Base-by-base conservation (phyloP, 1,140 invertebrate genomes). In the Trachymyrmex cornetzi region DNA sequence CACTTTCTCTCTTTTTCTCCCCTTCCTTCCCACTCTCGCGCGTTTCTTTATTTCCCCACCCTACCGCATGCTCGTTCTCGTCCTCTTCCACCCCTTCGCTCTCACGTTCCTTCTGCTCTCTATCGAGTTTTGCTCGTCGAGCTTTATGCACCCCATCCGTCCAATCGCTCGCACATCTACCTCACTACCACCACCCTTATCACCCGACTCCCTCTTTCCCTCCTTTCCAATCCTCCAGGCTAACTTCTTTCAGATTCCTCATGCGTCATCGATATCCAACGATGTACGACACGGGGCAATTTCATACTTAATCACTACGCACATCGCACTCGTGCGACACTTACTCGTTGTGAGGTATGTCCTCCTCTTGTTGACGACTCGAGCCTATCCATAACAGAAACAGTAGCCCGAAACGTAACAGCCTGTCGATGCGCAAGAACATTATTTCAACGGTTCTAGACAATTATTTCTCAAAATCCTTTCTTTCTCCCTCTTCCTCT, bases 291-390 rank as follows among this genome's bases (percentile, higher is more conserved):
- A 44, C 4, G 11, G 19, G 50, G 30, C n/a, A 16, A 67, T 57
- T 81, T 44, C 16, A 81, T 55, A 9, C 55, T 27, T 63, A 84
- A 84, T 74, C 55, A 14, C 63, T 66, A 66, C 0, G n/a, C 11
- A 16, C 7, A 3, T 59, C 55, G n/a, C 12, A 11, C 7, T 34
- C 24, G n/a, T 14, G 14, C 14, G 48, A 61, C 19, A 96, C 97
- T 97, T 96, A 98, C 97, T 98, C 97, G 95, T 97, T 97, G 94
- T 98, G 97, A 63, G 97, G 97, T 92, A 98, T 98, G 93, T 98
- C 97, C 96, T 98, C 97, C 91, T 98, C 97, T 93, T 98, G 97
- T 95, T 98, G 95, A 77, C 92, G 91, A 89, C 94, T 95, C 71
- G 92, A 91, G 53, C 89, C 90, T 84, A 93, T 92, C 71, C 91